These are phyloP conservation scores for Thaumetopoea pityocampa DNA, from an alignment of 1,140 invertebrate species.

Conservation along the genomic window DNA sequence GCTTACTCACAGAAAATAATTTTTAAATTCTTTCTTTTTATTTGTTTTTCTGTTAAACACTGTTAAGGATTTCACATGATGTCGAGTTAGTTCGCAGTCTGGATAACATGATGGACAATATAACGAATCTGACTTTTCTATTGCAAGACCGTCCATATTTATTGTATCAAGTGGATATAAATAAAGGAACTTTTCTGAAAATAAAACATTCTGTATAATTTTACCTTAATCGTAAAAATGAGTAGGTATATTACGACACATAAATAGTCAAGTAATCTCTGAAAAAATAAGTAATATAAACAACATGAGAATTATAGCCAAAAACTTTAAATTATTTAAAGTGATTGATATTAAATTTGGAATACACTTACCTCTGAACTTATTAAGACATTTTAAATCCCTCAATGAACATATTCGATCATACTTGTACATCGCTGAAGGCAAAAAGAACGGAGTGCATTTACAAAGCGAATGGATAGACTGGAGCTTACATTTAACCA, in stretches of 20 bases:
- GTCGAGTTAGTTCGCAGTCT: slow-evolving; percentile 60
- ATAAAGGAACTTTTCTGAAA: slow-evolving; percentile 53
- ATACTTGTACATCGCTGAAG: slow-evolving; percentile 3
- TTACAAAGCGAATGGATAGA: slow-evolving; percentile 70
- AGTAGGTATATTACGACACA: no score
- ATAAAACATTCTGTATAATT: no score
- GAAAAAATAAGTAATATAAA: no score
- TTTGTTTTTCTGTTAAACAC: slow-evolving; percentile 16
- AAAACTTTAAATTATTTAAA: no score
- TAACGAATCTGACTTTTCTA: slow-evolving; percentile 50
- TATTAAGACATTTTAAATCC: slow-evolving; percentile 69
- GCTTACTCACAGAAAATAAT: slow-evolving; percentile 18
- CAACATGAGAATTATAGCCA: no score
- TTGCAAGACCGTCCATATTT: slow-evolving; percentile 36
- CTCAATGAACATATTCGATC: slow-evolving; percentile 50
- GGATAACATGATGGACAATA: slow-evolving; percentile 58
- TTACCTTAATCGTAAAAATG: no score
- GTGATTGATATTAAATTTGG: no score
- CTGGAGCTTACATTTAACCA: slow-evolving; percentile 74
- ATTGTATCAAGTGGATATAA: slow-evolving; percentile 35
- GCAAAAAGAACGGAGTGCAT: slow-evolving; percentile 74
- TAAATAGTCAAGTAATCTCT: no score
- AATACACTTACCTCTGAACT: slow-evolving; percentile 60
- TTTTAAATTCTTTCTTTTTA: slow-evolving; percentile 12
- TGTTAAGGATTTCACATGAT: slow-evolving; percentile 31